These are phyloP conservation scores for Bombus superbus DNA, from an alignment of 1,140 invertebrate genomes.

Conservation along the genomic window DNA sequence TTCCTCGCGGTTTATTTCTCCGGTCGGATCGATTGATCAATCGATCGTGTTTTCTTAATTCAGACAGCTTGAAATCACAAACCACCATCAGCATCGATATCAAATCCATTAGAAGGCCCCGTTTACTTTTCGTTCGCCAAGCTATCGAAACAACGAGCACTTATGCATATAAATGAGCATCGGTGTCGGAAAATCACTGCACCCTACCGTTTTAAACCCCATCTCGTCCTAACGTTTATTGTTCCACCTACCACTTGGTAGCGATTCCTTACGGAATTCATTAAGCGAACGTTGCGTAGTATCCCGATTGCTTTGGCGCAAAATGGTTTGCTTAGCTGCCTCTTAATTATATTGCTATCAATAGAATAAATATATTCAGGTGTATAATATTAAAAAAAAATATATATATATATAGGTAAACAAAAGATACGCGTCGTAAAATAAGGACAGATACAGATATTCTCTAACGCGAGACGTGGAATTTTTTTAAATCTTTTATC, in stretches of 20 bases:
- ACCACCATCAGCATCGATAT: slow-evolving; percentile 37
- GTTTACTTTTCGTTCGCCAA: slow-evolving; percentile 19
- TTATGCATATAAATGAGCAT: slow-evolving; percentile 13
- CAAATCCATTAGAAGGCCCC: slow-evolving; percentile 43
- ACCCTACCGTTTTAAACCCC: background rate
- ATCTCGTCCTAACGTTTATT: slow-evolving; percentile 5
- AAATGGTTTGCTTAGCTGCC: too few relatives aligned
- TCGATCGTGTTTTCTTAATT: slow-evolving; percentile 50
- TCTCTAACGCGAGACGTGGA: background rate
- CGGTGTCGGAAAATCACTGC: background rate
- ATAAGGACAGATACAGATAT: background rate
- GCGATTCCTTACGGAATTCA: background rate
- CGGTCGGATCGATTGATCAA: slow-evolving; percentile 12
- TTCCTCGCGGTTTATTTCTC: slow-evolving; percentile 47
- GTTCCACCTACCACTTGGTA: slow-evolving; percentile 12
- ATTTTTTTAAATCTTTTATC: background rate
- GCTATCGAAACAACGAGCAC: slow-evolving; percentile 23
- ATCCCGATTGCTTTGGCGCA: background rate
- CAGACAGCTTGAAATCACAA: slow-evolving; percentile 45
- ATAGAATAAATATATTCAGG: background rate
- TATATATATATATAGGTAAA: background rate
- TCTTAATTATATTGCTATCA: background rate
- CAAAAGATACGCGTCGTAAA: background rate
- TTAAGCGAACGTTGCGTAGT: background rate
- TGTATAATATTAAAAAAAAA: background rate